A percentile compares a stretch with the other conserved stretches of the same genome.
phyloP scores from a whole-genome alignment of 2,888 invertebrate species.

The Acanthoscelides obtectus region DNA sequence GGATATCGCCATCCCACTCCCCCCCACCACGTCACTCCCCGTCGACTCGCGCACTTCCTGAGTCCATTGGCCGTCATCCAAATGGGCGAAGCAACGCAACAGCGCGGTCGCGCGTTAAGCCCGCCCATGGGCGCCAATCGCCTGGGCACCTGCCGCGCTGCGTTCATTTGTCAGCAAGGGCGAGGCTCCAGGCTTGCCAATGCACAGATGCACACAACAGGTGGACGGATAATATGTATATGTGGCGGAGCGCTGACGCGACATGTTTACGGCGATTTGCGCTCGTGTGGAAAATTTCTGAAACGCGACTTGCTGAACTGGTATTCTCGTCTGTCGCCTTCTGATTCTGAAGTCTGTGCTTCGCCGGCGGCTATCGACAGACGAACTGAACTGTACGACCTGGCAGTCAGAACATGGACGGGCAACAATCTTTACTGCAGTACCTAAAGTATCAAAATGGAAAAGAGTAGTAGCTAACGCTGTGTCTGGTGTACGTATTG shows the following conservation, averaged over 20 bases:
- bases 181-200: background rate
- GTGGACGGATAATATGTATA: background rate
- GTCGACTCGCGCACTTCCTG: background rate
- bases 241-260: background rate
- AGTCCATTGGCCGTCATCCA: too few relatives aligned
- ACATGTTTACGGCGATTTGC: background rate
- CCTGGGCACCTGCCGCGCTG: background rate
- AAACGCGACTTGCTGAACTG: too few relatives aligned
- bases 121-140: background rate
- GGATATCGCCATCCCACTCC: background rate
- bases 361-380: too few relatives aligned
- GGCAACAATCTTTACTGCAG: too few relatives aligned
- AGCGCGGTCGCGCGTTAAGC: background rate
- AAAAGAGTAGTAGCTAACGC: too few relatives aligned
- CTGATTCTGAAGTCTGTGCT: too few relatives aligned
- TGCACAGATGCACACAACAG: background rate
- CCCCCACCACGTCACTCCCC: background rate
- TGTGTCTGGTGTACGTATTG: too few relatives aligned
- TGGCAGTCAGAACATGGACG: too few relatives aligned
- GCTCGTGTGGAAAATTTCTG: too few relatives aligned
- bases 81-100: background rate
- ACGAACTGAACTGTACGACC: too few relatives aligned
- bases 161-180: background rate
- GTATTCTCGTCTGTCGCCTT: too few relatives aligned
- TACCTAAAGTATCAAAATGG: too few relatives aligned